phyloP scores from a whole-genome alignment of 2,797 vertebrate genomes.

The Gallinago solitaria region DNA sequence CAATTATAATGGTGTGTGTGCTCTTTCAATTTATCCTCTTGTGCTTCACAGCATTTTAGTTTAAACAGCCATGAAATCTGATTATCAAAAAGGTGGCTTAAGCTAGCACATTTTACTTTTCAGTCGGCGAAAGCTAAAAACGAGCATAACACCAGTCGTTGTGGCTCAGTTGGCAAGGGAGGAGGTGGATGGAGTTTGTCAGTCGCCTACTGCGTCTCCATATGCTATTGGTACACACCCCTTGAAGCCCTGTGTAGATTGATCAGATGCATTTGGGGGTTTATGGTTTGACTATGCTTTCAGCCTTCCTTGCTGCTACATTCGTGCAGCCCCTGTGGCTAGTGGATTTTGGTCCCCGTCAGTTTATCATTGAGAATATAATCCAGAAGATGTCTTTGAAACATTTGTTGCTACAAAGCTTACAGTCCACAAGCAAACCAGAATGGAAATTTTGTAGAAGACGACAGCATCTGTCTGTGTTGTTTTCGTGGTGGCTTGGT shows the following conservation, averaged over 20 bases:
- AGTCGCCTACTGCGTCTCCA: neutral
- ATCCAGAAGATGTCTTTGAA: neutral
- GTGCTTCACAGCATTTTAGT: conserved; percentile 1
- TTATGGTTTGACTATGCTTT: neutral
- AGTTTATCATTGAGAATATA: neutral
- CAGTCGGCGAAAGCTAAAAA: neutral
- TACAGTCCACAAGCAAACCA: neutral
- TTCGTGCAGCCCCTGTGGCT: neutral
- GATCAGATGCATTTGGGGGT: neutral
- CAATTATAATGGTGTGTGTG: neutral
- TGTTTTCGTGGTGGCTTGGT: neutral
- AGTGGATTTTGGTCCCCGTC: neutral
- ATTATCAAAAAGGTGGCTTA: conserved; percentile 11
- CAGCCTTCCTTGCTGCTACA: neutral
- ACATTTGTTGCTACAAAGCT: neutral
- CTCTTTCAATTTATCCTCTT: neutral
- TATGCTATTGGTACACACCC: neutral
- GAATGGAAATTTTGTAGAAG: neutral
- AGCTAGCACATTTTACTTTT: neutral
- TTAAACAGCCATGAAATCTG: conserved; percentile 26
- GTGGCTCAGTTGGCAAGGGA: neutral
- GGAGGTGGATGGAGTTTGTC: neutral
- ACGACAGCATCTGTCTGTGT: neutral
- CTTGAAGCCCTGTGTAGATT: neutral
- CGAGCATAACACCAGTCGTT: neutral